phyloP scores from a whole-genome alignment of 2,113 vertebrate species.

The Puma concolor region DNA sequence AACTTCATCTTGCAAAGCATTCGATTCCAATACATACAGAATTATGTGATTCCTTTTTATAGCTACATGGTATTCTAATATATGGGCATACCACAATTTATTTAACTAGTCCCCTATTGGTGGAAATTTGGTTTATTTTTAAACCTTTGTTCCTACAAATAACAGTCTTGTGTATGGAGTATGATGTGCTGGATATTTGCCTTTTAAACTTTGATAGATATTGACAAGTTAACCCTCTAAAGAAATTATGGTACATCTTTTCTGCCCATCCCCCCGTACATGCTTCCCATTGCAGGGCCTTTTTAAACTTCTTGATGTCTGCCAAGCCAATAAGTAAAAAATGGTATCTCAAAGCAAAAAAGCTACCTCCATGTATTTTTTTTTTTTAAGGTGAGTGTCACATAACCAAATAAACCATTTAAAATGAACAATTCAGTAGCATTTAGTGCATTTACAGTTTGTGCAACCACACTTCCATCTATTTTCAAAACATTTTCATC shows the following conservation, averaged over 20 bases:
- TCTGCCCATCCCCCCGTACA: neutral
- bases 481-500: neutral
- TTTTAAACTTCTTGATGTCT: neutral
- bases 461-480: neutral
- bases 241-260: neutral
- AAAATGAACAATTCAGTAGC: neutral
- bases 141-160: neutral
- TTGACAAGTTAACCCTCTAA: neutral
- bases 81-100: neutral
- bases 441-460: neutral
- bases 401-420: neutral
- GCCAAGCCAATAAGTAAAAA: neutral
- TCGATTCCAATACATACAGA: neutral
- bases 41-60: neutral
- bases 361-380: neutral
- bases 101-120: neutral
- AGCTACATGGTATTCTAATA: neutral
- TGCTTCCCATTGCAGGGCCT: neutral
- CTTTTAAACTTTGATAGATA: neutral
- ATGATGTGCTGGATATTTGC: neutral
- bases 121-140: neutral
- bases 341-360: neutral
- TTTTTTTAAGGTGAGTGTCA: neutral
- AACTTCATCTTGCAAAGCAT: neutral
- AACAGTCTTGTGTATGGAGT: neutral